Conservation (phyloP, 23 tunicate species). For the Trididemnum miniatum region DNA sequence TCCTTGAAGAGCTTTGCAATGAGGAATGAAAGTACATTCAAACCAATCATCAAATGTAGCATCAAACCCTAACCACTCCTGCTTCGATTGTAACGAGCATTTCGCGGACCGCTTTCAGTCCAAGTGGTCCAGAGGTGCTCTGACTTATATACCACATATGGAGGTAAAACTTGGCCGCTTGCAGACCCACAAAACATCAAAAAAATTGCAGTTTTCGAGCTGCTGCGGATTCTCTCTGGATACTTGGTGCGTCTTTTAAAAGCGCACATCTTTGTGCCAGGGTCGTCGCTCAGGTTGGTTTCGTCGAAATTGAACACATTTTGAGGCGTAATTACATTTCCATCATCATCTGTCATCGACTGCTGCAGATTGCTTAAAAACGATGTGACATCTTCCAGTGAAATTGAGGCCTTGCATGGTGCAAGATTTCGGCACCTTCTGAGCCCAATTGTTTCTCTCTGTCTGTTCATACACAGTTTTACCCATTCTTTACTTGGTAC, state of each 20-base stretch:
- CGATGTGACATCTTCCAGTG: too few relatives aligned
- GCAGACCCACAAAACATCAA: slow-evolving; percentile 12
- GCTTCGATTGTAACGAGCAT: slow-evolving; percentile 24
- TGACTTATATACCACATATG: slow-evolving; percentile 20
- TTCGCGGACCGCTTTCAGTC: slow-evolving; percentile 23
- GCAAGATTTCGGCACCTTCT: too few relatives aligned
- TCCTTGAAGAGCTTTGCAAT: neutral
- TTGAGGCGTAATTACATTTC: neutral
- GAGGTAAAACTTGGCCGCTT: neutral
- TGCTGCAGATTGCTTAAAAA: too few relatives aligned
- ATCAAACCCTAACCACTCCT: slow-evolving; percentile 38
- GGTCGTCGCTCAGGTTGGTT: neutral
- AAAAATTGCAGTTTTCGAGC: neutral
- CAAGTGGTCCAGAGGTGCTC: slow-evolving; percentile 37
- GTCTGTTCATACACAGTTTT: too few relatives aligned
- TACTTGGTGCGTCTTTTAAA: neutral
- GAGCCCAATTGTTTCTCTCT: too few relatives aligned
- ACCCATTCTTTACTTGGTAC: too few relatives aligned
- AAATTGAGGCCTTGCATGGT: too few relatives aligned
- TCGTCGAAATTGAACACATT: neutral
- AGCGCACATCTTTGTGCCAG: neutral
- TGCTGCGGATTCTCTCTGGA: neutral
- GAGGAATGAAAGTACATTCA: neutral
- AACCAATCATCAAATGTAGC: slow-evolving; percentile 29
- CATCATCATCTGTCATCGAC: neutral